A percentile compares a stretch with the other conserved stretches of the same genome.
These are phyloP conservation scores for Cyclargus thomasi DNA, from an alignment of 1,140 invertebrate genomes.

Conservation along the genomic window DNA sequence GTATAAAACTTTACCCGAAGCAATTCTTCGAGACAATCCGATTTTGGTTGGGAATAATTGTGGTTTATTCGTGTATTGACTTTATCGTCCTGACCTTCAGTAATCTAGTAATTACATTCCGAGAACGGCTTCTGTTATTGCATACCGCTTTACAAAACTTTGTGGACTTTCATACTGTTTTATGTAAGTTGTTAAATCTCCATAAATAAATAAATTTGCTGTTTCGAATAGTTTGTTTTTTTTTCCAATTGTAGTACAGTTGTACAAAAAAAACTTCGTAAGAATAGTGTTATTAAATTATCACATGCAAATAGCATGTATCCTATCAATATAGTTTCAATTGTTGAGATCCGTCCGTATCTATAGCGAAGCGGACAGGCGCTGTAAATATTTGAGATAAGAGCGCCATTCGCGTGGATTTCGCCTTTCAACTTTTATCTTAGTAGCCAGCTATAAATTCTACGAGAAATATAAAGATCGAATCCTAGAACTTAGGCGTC, in stretches of 20 bases:
- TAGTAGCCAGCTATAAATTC: constrained; percentile 5
- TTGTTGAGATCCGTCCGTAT: background rate
- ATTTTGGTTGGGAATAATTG: constrained; percentile 23
- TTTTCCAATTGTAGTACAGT: no score
- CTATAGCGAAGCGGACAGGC: background rate
- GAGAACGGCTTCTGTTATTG: background rate
- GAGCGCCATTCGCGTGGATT: constrained; percentile 5
- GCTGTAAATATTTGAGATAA: constrained; percentile 16
- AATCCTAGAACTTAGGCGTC: background rate
- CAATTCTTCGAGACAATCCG: constrained; percentile 27
- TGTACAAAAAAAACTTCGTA: background rate
- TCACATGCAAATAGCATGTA: background rate
- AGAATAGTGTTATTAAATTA: background rate
- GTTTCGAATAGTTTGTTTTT: no score
- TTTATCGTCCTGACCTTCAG: background rate
- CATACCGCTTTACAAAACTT: background rate
- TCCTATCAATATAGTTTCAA: background rate
- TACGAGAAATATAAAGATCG: background rate
- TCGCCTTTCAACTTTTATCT: constrained; percentile 11
- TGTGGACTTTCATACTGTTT: constrained; percentile 1
- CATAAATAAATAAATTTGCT: no score
- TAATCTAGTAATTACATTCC: constrained; percentile 5
- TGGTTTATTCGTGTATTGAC: constrained; percentile 7
- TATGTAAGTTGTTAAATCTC: background rate
- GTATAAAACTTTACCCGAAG: background rate